These are phyloP conservation scores for Toxostoma redivivum DNA, from an alignment of 2,113 vertebrate genomes.

Conservation along the genomic window DNA sequence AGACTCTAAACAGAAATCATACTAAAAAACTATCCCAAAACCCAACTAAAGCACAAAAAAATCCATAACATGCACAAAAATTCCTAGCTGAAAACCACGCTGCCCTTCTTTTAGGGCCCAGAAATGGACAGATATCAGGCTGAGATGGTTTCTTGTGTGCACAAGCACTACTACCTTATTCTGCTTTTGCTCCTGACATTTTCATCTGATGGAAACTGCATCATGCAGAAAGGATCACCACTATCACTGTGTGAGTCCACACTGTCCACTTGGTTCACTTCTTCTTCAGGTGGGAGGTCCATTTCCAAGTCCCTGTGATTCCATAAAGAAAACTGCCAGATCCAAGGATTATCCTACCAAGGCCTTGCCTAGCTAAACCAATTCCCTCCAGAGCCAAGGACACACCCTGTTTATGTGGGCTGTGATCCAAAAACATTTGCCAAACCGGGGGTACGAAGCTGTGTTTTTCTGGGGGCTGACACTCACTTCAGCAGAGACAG, in stretches of 20 bases:
- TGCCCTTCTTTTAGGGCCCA: neutral
- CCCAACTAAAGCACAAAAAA: neutral
- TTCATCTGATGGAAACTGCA: neutral
- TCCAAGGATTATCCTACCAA: neutral
- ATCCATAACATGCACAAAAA: neutral
- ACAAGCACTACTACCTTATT: accelerated
- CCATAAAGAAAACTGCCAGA: accelerated
- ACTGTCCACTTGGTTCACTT: neutral
- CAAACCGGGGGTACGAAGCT: neutral
- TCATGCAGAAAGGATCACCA: neutral
- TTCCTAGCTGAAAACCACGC: neutral
- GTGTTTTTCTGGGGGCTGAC: neutral
- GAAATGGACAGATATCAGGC: accelerated
- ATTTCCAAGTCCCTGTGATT: neutral
- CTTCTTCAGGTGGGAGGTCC: neutral
- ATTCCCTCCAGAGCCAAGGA: neutral
- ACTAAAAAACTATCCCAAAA: neutral
- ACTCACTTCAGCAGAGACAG: neutral
- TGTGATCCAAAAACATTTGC: neutral
- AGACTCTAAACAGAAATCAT: neutral
- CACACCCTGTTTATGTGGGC: accelerated
- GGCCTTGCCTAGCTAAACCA: neutral
- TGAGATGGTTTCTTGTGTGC: neutral
- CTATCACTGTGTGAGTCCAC: neutral
- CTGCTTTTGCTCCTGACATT: neutral